Conservation (phyloP, 2,888 invertebrate species). For the Spilarctia lutea region DNA sequence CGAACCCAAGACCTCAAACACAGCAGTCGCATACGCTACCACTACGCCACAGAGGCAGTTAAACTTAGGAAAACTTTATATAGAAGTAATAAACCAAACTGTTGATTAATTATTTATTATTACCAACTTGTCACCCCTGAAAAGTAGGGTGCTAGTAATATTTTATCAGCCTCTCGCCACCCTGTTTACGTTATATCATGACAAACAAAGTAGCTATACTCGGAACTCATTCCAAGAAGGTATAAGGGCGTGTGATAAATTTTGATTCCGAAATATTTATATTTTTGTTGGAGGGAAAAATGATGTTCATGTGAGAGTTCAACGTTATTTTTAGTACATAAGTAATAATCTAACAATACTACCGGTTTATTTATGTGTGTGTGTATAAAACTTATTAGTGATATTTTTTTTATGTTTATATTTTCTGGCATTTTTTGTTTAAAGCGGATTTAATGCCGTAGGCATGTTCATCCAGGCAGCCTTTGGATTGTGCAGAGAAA, state of each 20-base stretch:
- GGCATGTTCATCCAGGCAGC: background rate
- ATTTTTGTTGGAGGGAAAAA: background rate
- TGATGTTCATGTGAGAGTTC: background rate
- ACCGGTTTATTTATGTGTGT: background rate
- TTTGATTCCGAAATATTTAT: constrained; percentile 1
- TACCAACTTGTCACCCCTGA: constrained; percentile 5
- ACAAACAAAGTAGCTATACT: constrained; percentile 7
- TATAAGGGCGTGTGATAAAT: constrained; percentile 5
- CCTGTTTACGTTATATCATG: constrained; percentile 11
- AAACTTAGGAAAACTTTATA: background rate
- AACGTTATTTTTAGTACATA: background rate
- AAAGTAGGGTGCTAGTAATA: constrained; percentile 4
- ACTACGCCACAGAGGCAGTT: too few relatives aligned
- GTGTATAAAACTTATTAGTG: background rate
- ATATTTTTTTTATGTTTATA: too few relatives aligned
- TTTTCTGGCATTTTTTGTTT: background rate
- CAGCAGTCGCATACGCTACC: too few relatives aligned
- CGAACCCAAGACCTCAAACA: too few relatives aligned
- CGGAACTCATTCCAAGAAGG: constrained; percentile 1
- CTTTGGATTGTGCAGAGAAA: too few relatives aligned
- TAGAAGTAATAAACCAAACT: background rate
- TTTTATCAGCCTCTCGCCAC: background rate
- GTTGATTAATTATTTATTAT: background rate
- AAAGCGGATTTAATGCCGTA: background rate
- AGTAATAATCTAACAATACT: background rate